Evolutionary conservation across 1,140 invertebrate genomes (phyloP), one percentile per base, ranked within the genome.

Genomic region (Colletes gigas): DNA sequence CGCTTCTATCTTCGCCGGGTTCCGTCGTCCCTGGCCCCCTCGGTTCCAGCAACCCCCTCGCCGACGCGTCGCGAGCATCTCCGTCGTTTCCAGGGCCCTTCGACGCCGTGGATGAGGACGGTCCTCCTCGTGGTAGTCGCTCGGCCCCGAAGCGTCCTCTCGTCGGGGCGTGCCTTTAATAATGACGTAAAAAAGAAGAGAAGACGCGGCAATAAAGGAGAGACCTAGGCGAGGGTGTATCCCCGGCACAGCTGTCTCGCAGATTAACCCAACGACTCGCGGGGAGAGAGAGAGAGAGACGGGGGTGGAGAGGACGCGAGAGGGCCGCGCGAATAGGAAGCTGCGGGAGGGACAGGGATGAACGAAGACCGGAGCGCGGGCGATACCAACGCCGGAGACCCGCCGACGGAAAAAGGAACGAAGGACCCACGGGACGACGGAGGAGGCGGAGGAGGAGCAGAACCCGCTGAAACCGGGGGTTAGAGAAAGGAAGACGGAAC

Each of bases 151-250:
- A 63, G 73, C 79, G 79, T 69, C 72, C 79, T 81, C 70, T 80
- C 73, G 67, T 78, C 50, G 80, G 68, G 80, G 80, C 80, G 80
- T 82, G 74, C 68, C 75, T 82, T 82, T 82, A 82, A 82, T 82
- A 82, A 82, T 82, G 81, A 82, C 76, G 81, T 79, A 82, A 82
- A 82, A 82, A 82, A 79, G 76, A 82, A 79, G 76, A 82, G 76
- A 78, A 82, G 76, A 82, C 81, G 81, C 81, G 81, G 81, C 81
- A 82, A 82, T 82, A 82, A 82, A 78, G 75, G 67, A 82, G 80
- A 78, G 75, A 82, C 74, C 74, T 82, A 78, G 80, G 80, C 80
- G 80, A 78, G 80, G 80, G 75, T 82, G 80, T 82, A 82, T 78
- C 80, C 74, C 75, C 59, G 75, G 80, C 80, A 78, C 80, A 82